A percentile compares a stretch with the other conserved stretches of the same genome.
Conservation (phyloP, 2,113 vertebrate species). For the Setophaga coronata region DNA sequence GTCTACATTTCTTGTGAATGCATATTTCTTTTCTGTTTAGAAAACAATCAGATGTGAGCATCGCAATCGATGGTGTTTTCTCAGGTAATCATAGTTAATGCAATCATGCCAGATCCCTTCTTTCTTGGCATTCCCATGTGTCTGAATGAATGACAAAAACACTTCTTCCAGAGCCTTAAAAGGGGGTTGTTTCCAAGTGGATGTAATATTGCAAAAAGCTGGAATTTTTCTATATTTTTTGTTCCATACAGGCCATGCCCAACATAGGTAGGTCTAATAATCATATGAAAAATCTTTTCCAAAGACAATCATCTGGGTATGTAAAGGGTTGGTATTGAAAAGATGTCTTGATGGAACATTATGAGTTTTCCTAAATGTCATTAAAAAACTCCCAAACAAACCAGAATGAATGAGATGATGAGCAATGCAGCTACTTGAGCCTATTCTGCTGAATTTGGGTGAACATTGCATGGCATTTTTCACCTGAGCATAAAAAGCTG, state of each 20-base stretch:
- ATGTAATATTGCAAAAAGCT: neutral
- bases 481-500: neutral
- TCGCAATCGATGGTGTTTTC: neutral
- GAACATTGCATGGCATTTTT: neutral
- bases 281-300: neutral
- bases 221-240: neutral
- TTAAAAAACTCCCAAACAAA: neutral
- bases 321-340: neutral
- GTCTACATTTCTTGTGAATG: neutral
- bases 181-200: neutral
- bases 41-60: constrained; percentile 1
- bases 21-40: neutral
- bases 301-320: neutral
- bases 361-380: neutral
- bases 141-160: neutral
- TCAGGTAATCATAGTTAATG: constrained; percentile 47
- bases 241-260: neutral
- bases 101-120: neutral
- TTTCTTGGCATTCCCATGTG: neutral
- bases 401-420: neutral
- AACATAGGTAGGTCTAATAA: neutral
- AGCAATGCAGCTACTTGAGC: neutral
- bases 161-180: neutral
- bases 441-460: neutral
- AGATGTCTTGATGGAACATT: neutral